phyloP scores from a whole-genome alignment of 2,113 vertebrate genomes.

The Elgaria multicarinata region DNA sequence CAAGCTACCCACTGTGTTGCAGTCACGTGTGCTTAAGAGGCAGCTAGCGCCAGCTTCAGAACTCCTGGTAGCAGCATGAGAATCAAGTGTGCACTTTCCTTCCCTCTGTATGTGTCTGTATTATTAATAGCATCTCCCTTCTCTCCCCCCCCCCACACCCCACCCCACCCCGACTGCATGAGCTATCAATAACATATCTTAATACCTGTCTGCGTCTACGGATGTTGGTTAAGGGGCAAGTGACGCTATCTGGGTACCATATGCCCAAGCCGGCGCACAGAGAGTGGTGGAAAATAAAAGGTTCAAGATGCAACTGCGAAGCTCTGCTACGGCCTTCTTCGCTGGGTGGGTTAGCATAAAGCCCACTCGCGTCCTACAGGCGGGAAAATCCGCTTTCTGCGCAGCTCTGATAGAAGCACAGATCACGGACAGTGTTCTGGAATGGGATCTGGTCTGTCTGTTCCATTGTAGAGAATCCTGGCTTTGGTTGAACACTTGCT shows the following conservation, averaged over 20 bases:
- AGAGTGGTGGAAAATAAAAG: rapidly evolving
- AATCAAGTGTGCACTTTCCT: conserved; percentile 74
- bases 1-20: conserved; percentile 76
- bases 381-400: not conserved
- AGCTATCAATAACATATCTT: conserved; percentile 74
- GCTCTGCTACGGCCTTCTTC: not conserved
- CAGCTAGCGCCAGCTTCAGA: conserved; percentile 74
- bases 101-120: conserved; percentile 76
- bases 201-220: conserved; percentile 68
- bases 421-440: not conserved
- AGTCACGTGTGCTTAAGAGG: conserved; percentile 78
- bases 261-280: not conserved
- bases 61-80: conserved; percentile 78
- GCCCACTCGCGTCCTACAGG: not conserved
- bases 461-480: not conserved
- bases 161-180: not conserved
- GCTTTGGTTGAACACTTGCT: not conserved
- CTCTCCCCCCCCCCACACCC: not conserved
- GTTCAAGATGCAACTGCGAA: not conserved
- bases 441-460: not conserved
- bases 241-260: not conserved
- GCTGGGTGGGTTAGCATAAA: not conserved
- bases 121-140: conserved; percentile 75
- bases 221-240: conserved; percentile 42
- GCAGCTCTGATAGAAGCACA: not conserved